Conservation (phyloP, 35 echinoderm and acorn worm species). For the Holothuria glaberrima region DNA sequence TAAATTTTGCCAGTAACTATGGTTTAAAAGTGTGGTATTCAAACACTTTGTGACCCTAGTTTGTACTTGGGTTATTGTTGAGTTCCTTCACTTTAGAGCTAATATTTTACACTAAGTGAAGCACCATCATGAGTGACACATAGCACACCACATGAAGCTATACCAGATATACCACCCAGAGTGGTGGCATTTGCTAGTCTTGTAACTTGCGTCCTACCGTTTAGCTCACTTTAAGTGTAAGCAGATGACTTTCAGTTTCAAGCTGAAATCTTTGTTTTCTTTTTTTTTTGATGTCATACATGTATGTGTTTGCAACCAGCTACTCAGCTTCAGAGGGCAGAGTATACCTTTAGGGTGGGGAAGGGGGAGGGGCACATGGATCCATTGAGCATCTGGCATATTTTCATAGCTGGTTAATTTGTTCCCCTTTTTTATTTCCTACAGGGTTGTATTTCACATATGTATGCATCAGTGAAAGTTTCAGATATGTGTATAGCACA, state of each 20-base stretch:
- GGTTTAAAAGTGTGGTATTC: neutral
- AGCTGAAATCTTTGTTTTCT: too few species aligned
- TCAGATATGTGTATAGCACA: neutral
- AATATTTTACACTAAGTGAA: too few species aligned
- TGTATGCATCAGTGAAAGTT: neutral
- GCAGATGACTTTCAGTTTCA: too few species aligned
- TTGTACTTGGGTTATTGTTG: neutral
- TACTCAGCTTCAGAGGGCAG: neutral
- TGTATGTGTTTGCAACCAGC: neutral
- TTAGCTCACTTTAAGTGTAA: too few species aligned
- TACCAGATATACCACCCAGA: too few species aligned
- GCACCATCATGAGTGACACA: too few species aligned
- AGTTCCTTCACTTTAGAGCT: too few species aligned
- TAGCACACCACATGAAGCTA: too few species aligned
- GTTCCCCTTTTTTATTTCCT: neutral
- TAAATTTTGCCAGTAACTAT: neutral
- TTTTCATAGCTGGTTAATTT: neutral
- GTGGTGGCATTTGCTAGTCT: too few species aligned
- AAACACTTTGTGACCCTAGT: neutral
- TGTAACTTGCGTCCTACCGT: too few species aligned
- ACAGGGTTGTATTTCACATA: neutral
- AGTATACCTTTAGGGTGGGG: neutral
- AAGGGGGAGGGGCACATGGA: too few species aligned
- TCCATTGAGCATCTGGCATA: neutral
- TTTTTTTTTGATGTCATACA: too few species aligned